Evolutionary conservation across 2,888 invertebrate genomes (phyloP).

Genomic region (Chironomus tentans): DNA sequence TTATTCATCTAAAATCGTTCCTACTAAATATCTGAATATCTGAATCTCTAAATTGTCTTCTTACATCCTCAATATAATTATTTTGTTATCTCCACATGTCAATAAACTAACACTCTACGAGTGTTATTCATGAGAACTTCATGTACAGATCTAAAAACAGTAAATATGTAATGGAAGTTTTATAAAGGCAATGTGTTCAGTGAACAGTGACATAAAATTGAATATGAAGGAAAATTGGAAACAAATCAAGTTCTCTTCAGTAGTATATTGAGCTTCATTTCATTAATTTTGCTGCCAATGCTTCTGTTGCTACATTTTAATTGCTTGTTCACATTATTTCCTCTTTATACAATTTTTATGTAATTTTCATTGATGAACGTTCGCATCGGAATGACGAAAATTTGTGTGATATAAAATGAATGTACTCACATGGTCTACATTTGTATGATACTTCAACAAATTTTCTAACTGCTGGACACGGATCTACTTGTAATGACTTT

Average conservation of each 20-base stretch:
- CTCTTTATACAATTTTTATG: background rate
- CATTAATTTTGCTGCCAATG: background rate
- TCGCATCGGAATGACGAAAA: background rate
- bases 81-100: no score
- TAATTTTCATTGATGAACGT: background rate
- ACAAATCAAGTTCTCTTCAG: no score
- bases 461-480: conserved; percentile 84
- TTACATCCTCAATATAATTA: no score
- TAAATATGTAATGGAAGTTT: no score
- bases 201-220: background rate
- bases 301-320: no score
- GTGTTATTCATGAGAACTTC: background rate
- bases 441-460: conserved; percentile 94
- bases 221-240: no score
- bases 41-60: no score
- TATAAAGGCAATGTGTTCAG: background rate
- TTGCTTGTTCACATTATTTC: background rate
- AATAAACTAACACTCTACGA: background rate
- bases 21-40: no score
- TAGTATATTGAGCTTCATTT: background rate
- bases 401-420: background rate
- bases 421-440: conserved; percentile 88
- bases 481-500: conserved; percentile 79
- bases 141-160: no score
- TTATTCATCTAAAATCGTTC: no score